A percentile compares a stretch with the other conserved stretches of the same genome.
phyloP scores from a whole-genome alignment of 2,113 vertebrate genomes.

The Sinocyclocheilus grahami region DNA sequence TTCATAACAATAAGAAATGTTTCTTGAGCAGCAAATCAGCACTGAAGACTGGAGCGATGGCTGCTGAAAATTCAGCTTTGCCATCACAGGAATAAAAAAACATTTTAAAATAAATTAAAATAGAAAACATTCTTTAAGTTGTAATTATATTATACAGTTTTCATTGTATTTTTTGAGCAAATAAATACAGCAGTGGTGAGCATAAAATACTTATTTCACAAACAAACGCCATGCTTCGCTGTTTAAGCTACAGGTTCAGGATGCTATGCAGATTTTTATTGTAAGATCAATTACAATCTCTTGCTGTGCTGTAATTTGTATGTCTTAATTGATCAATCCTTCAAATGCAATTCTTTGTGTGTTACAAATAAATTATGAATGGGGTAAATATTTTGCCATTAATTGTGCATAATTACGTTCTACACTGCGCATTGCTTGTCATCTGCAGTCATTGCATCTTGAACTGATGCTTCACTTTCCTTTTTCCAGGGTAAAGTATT shows the following conservation, averaged over 20 bases:
- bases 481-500: constrained; percentile 91
- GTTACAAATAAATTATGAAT: not conserved
- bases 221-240: no score
- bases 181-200: not conserved
- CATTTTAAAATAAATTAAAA: no score
- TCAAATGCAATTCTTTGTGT: not conserved
- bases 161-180: no score
- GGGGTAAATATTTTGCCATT: not conserved
- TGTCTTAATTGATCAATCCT: no score
- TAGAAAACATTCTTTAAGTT: no score
- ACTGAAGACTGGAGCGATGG: no score
- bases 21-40: no score
- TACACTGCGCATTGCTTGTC: constrained; percentile 39
- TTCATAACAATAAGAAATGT: not conserved
- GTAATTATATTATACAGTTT: no score
- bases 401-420: not conserved
- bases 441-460: constrained; percentile 14
- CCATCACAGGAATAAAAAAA: no score
- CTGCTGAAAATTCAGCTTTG: no score
- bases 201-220: not conserved
- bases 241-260: not conserved
- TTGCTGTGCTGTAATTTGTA: no score
- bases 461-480: not conserved
- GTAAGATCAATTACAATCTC: not conserved
- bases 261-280: not conserved